phyloP scores from a whole-genome alignment of 2,113 vertebrate genomes.

The Sinocyclocheilus grahami region DNA sequence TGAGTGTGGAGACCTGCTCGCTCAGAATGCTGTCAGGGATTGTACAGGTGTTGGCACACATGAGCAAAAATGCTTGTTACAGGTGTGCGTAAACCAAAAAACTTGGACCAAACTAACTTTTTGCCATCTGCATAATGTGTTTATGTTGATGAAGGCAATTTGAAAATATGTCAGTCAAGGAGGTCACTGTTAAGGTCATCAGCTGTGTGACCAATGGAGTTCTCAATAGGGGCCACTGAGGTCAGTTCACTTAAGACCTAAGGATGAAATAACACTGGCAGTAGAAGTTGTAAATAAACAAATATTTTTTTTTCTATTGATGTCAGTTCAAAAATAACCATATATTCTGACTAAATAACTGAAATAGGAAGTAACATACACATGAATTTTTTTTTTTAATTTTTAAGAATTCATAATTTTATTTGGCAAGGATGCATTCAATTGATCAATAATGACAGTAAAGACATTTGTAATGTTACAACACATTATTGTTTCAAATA shows the following conservation, averaged over 20 bases:
- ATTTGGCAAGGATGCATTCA: too few relatives aligned
- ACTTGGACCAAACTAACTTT: not conserved
- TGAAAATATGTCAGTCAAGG: constrained; percentile 10
- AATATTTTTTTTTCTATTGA: not conserved
- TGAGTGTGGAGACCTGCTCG: constrained; percentile 15
- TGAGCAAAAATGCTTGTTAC: constrained; percentile 20
- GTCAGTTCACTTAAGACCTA: not conserved
- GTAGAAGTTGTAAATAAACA: not conserved
- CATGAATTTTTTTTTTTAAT: not conserved
- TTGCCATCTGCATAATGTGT: constrained; percentile 14
- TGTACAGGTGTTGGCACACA: constrained; percentile 30
- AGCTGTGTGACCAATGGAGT: not conserved
- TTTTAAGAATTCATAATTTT: too few relatives aligned
- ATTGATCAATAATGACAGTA: not conserved
- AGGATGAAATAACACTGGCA: not conserved
- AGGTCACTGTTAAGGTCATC: constrained; percentile 5
- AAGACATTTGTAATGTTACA: not conserved
- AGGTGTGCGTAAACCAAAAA: constrained; percentile 15
- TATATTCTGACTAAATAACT: not conserved
- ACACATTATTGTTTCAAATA: not conserved
- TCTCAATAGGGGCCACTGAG: constrained; percentile 1
- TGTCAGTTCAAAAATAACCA: not conserved
- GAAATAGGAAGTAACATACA: not conserved
- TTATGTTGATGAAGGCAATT: not conserved
- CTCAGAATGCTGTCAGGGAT: constrained; percentile 5